Base-by-base conservation (phyloP, 2,113 vertebrate species). In the Maylandia zebra region DNA sequence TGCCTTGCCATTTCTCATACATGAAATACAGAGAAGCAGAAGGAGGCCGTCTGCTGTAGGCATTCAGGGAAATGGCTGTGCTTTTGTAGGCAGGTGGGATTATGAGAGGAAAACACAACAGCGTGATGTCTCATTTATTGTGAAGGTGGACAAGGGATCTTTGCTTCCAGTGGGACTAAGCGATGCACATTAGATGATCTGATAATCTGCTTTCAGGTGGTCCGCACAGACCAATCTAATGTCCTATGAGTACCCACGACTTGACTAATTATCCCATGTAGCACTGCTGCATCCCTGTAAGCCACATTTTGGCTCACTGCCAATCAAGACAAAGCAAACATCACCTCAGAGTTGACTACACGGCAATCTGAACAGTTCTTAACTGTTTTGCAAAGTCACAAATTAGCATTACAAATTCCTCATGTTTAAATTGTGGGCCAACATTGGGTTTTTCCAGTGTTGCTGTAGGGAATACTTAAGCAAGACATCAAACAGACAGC, bases 11-110 rank as follows among this genome's bases (percentile, higher is more conserved):
- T 90, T 88, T 74, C 56, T 90, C 87, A 91, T 19, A 66, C 69
- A 88, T 81, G 91, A 91, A 88, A 89, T 88, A 79, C 82, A 48
- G 36, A 61, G 81, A 55, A 64, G 50, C 83, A 43, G 45, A 19
- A 64, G 32, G 90, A 53, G 79, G 52, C 59, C 7, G 16, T 5
- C 43, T 76, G 38, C 16, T 79, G n/a, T 19, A 53, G 83, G 57
- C 30, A 38, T 30, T 88, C 52, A 43, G 66, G 85, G 82, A 89
- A 52, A 45, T 22, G 10, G 66, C 11, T 84, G 43, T 56, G 41
- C 85, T 79, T 64, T 34, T 74, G 48, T 66, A 76, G 74, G 81
- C 59, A 13, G 38, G 32, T 81, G 78, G 66, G 81, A 57, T 86
- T 81, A 43, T 69, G 59, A 43, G 4, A 53, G 22, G 69, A 56